Base-by-base conservation (phyloP, 2,797 vertebrate species). In the Gymnopithys bicolor region DNA sequence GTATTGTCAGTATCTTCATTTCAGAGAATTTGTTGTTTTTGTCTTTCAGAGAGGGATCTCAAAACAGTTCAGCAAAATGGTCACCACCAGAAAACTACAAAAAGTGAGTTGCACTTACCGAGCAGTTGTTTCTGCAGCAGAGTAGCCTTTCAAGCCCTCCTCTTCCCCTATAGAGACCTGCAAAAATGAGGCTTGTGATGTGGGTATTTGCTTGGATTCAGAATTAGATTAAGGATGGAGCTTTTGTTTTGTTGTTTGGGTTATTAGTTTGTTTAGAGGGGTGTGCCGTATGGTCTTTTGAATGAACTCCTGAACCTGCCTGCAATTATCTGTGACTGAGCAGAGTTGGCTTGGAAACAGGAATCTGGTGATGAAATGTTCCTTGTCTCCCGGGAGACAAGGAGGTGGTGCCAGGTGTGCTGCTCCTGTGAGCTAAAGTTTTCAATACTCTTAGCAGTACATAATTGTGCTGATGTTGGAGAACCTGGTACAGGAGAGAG, bases 71-170 rank as follows among this genome's bases (percentile, higher is more conserved):
- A 84, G 98, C 98, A 82, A 99, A 97, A 97, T 99, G 99, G 99
- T 99, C 99, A n/a, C 99, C 99, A 49, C 99, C 99, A 92, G 99
- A 99, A 98, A 99, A 99, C 98, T 99, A 99, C 96, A 99, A 99
- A 97, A 99, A 99, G 99, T 99, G 94, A 98, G 99, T 98, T 75
- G 52, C 59, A 8, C 25, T 88, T 88, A 43, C 19, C 41, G 21
- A 9, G 13, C 30, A 27, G 10, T 75, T 81, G 28, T 60, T 87
- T 74, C 24, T 70, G 24, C 33, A 6, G 1, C 49, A 51, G 37
- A 46, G 2, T 3, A 68, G n/a, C 25, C 30, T 68, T 85, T 75
- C n/a, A 70, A 60, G 17, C 59, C 30, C 16, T 84, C 11, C 6
- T 69, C 30, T 45, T 85, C 41, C 41, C 25, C 13, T 52, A 1